Percentiles rank a stretch among this genome's conserved stretches.
phyloP scores from a whole-genome alignment of 2,888 invertebrate genomes.

The Phalera bucephala region DNA sequence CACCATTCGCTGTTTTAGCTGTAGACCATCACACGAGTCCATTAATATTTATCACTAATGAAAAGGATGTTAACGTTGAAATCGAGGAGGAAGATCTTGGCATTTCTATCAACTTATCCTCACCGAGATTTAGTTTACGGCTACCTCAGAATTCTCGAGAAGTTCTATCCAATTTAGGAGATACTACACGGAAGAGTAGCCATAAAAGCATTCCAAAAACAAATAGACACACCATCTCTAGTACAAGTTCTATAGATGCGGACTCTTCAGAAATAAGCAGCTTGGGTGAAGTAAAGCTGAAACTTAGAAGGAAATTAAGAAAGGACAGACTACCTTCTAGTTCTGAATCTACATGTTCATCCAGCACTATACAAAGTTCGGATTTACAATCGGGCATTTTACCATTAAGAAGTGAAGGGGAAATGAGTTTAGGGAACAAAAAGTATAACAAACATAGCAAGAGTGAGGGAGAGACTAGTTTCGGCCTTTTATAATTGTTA shows the following conservation, averaged over 20 bases:
- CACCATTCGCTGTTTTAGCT: slow-evolving; percentile 51
- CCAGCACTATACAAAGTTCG: slow-evolving; percentile 48
- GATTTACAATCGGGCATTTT: slow-evolving; percentile 51
- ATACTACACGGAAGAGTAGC: slow-evolving; percentile 23
- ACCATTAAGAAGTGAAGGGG: slow-evolving; percentile 67
- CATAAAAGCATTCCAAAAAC: slow-evolving; percentile 11
- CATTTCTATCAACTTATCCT: slow-evolving; percentile 69
- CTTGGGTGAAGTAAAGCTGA: slow-evolving; percentile 63
- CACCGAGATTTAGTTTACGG: slow-evolving; percentile 68
- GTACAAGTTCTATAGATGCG: slow-evolving; percentile 66
- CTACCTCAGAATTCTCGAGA: slow-evolving; percentile 63
- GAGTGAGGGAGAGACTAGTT: slow-evolving; percentile 62
- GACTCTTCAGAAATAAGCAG: slow-evolving; percentile 74
- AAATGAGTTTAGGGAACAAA: slow-evolving; percentile 51
- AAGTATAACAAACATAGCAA: slow-evolving; percentile 36
- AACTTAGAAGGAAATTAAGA: slow-evolving; percentile 43
- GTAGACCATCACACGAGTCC: slow-evolving; percentile 70
- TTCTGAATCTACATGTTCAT: slow-evolving; percentile 59
- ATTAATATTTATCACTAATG: slow-evolving; percentile 38
- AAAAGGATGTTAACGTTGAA: slow-evolving; percentile 41
- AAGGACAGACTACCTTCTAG: slow-evolving; percentile 42
- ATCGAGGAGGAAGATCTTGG: slow-evolving; percentile 54
- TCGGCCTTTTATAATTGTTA: slow-evolving; percentile 23
- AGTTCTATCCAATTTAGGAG: slow-evolving; percentile 55
- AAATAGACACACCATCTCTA: slow-evolving; percentile 31